phyloP scores from a whole-genome alignment of 2,888 invertebrate species.

The Campoplex nolae region DNA sequence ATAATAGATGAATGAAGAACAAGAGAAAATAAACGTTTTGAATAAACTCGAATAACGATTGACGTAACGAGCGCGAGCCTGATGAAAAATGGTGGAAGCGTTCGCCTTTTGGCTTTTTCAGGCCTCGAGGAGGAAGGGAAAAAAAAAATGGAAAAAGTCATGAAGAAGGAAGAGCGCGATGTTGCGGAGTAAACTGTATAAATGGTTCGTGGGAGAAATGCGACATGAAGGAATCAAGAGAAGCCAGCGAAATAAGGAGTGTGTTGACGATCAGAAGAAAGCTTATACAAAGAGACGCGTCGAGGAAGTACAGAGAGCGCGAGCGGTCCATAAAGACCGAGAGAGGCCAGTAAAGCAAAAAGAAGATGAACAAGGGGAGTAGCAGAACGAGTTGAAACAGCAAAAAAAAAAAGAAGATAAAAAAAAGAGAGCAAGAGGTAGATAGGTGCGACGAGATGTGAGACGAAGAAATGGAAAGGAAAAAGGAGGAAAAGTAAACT shows the following conservation, averaged over 20 bases:
- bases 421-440: background rate
- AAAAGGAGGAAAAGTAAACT: background rate
- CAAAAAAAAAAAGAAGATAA: constrained; percentile 6
- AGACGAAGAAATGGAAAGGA: background rate
- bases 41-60: background rate
- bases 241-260: constrained; percentile 32
- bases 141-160: constrained; percentile 38
- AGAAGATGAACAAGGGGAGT: constrained; percentile 18
- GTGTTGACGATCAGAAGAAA: constrained; percentile 40
- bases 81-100: constrained; percentile 66
- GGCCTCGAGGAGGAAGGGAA: constrained; percentile 36
- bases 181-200: constrained; percentile 48
- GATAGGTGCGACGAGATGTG: background rate
- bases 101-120: constrained; percentile 34
- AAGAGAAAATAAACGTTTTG: constrained; percentile 74
- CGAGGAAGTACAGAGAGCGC: constrained; percentile 12
- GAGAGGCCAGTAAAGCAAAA: constrained; percentile 33
- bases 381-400: background rate
- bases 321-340: constrained; percentile 42
- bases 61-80: background rate
- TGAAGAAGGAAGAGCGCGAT: background rate
- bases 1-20: constrained; percentile 70
- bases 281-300: constrained; percentile 6
- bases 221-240: constrained; percentile 29
- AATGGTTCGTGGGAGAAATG: constrained; percentile 51